Percentiles rank a stretch among this genome's conserved stretches.
Evolutionary conservation across 2,113 vertebrate genomes (phyloP).

Genomic region (Xenus cinereus): DNA sequence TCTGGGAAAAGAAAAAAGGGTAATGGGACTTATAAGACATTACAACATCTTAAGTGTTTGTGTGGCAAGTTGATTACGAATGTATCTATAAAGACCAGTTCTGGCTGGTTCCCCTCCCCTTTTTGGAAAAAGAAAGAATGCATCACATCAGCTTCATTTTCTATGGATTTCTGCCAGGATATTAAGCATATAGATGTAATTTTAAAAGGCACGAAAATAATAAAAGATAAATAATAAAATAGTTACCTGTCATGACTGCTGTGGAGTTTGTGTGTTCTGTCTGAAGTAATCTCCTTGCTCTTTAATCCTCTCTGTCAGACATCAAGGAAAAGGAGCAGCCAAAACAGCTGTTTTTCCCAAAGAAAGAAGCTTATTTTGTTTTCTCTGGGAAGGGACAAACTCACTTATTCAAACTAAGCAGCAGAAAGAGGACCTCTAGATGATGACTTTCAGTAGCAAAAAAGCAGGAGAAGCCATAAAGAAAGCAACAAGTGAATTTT

Average conservation of each 20-base stretch:
- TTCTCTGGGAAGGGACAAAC: background rate
- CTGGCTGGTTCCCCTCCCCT: background rate
- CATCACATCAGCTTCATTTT: background rate
- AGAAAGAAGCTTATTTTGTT: background rate
- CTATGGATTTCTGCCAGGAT: background rate
- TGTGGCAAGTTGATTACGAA: background rate
- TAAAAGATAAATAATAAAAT: background rate
- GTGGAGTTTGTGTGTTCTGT: background rate
- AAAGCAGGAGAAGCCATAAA: background rate
- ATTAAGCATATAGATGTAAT: background rate
- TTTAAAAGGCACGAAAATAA: background rate
- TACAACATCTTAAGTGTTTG: background rate
- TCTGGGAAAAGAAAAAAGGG: background rate
- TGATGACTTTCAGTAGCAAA: background rate
- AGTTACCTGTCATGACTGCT: background rate
- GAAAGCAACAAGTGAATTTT: background rate
- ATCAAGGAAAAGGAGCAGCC: background rate
- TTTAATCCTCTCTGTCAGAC: background rate
- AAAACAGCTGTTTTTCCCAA: background rate
- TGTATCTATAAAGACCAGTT: background rate
- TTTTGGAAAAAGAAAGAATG: background rate
- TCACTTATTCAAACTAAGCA: background rate
- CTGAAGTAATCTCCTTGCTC: background rate
- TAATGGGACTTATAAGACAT: background rate
- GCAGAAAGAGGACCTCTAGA: background rate